These are phyloP conservation scores for Pammene fasciana DNA, from an alignment of 2,888 invertebrate species.

Conservation along the genomic window DNA sequence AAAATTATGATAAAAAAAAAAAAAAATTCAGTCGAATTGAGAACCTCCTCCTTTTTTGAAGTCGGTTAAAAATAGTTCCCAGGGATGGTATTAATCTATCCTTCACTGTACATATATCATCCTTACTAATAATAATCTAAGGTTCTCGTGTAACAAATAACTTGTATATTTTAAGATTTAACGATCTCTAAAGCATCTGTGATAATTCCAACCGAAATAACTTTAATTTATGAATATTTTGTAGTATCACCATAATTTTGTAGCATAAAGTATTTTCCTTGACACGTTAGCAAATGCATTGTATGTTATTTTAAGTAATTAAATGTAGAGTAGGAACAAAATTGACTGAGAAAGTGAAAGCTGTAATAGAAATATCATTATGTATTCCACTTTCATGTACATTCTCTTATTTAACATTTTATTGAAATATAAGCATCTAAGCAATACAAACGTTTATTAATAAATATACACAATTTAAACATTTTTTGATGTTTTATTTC, in stretches of 20 bases:
- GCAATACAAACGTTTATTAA: conserved; percentile 24
- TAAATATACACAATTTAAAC: conserved; percentile 25
- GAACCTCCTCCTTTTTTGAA: too few relatives aligned
- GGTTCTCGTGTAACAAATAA: conserved; percentile 58
- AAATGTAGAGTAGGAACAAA: conserved; percentile 36
- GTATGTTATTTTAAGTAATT: conserved; percentile 31
- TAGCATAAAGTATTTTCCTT: conserved; percentile 61
- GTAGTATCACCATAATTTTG: conserved; percentile 56
- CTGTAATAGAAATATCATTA: conserved; percentile 55
- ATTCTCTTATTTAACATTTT: conserved; percentile 37
- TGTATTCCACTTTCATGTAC: conserved; percentile 36
- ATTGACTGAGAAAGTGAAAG: conserved; percentile 52
- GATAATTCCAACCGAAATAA: conserved; percentile 79
- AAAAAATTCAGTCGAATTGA: too few relatives aligned
- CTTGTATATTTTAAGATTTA: conserved; percentile 74
- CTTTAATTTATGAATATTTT: conserved; percentile 76
- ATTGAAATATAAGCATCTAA: conserved; percentile 33
- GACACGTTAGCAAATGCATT: conserved; percentile 52
- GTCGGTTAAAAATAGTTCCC: conserved; percentile 21
- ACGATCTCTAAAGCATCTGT: conserved; percentile 83
- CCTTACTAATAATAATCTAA: conserved; percentile 36
- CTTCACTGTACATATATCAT: conserved; percentile 35
- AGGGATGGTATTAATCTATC: conserved; percentile 1
- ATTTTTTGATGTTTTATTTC: conserved; percentile 11
- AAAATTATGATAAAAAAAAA: too few relatives aligned